These are phyloP conservation scores for Dryoscopus gambensis DNA, from an alignment of 2,113 vertebrate genomes.

Conservation along the genomic window DNA sequence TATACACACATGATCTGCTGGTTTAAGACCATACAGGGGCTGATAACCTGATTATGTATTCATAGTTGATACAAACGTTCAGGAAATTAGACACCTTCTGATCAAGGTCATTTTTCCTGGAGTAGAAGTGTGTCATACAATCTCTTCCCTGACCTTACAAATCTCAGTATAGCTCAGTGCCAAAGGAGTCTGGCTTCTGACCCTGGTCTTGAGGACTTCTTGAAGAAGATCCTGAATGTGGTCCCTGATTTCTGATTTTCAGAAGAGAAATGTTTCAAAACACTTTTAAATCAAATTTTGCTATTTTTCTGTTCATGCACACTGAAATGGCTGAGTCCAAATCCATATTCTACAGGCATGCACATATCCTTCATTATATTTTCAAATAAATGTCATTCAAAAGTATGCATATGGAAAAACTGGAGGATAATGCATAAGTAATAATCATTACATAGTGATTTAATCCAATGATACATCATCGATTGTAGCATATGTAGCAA, in stretches of 20 bases:
- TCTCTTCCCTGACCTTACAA: slow-evolving; percentile 16
- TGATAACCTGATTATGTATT: background rate
- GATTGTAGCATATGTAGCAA: background rate
- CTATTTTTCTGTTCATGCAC: background rate
- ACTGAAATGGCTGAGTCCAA: background rate
- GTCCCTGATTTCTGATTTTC: background rate
- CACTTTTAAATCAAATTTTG: background rate
- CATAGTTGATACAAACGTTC: background rate
- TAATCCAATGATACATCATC: background rate
- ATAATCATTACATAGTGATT: background rate
- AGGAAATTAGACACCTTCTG: background rate
- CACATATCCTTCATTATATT: background rate
- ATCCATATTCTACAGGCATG: background rate
- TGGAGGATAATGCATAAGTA: background rate
- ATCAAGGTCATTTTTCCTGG: background rate
- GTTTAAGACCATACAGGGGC: background rate
- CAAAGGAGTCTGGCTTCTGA: background rate
- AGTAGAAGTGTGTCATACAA: background rate
- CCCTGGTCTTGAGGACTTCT: background rate
- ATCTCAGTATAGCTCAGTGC: background rate
- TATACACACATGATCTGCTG: background rate
- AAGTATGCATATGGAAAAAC: background rate
- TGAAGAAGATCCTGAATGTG: background rate
- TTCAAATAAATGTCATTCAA: background rate
- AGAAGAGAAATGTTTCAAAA: background rate